Evolutionary conservation across 2,888 invertebrate genomes (phyloP).

Genomic region (Diadromus collaris): DNA sequence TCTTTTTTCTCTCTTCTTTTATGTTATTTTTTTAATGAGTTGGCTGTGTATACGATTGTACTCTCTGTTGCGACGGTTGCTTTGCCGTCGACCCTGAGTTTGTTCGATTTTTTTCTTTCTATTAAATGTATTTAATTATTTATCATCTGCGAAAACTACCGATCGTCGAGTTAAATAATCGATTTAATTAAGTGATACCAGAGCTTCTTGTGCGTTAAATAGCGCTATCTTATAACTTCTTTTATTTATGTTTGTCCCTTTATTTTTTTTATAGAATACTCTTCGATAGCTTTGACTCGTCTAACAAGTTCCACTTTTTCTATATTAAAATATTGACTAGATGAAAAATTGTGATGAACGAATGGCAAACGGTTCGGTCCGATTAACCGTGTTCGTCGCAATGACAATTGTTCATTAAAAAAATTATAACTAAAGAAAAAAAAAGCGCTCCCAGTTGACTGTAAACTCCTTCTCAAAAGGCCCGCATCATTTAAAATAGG

Average conservation of each 20-base stretch:
- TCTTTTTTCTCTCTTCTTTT: constrained; percentile 52
- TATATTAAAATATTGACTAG: constrained; percentile 73
- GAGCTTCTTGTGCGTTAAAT: constrained; percentile 50
- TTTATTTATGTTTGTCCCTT: constrained; percentile 31
- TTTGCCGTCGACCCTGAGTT: constrained; percentile 79
- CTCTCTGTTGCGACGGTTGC: constrained; percentile 79
- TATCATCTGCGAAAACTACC: constrained; percentile 41
- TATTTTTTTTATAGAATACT: constrained; percentile 59
- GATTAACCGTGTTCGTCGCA: constrained; percentile 54
- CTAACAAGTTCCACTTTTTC: constrained; percentile 51
- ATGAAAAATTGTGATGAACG: constrained; percentile 56
- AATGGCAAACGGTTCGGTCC: constrained; percentile 50
- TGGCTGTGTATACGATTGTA: constrained; percentile 80
- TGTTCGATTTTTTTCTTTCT: constrained; percentile 62
- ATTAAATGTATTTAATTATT: constrained; percentile 33
- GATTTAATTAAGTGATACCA: constrained; percentile 26
- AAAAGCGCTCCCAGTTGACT: constrained; percentile 55
- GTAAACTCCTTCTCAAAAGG: constrained; percentile 56
- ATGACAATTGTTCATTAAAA: constrained; percentile 44
- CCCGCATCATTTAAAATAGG: constrained; percentile 77
- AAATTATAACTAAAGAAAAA: constrained; percentile 48
- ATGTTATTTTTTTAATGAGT: constrained; percentile 72
- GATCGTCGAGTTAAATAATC: constrained; percentile 25
- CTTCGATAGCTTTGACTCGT: constrained; percentile 47
- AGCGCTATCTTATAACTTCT: constrained; percentile 23